Base-by-base conservation (phyloP, 1,140 invertebrate species). In the Muscidifurax raptorellus region DNA sequence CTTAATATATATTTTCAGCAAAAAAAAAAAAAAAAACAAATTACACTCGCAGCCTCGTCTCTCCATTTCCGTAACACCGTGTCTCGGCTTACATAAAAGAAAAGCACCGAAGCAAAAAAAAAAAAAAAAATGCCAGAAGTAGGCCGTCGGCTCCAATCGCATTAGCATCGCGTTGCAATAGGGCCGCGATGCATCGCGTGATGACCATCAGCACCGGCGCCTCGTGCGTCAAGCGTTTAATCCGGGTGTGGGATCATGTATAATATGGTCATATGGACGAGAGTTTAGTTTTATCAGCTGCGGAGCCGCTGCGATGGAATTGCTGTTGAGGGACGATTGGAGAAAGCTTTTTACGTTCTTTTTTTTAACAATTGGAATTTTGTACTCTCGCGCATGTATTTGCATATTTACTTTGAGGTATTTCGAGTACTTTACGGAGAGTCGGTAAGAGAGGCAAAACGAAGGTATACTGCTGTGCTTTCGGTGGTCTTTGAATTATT, bases 161-260 rank as follows among this genome's bases (percentile, higher is more conserved):
- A 85, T 75, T 82, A 78, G 30, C 69, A 13, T 75, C 36, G 47
- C 52, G 3, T 32, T 47, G 67, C 40, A 67, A 30, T 76, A 47
- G 71, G n/a, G 15, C 12, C 10, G n/a, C n/a, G 36, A 84, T 67
- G 82, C 47, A 66, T 86, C 76, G 86, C 86, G 82, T 74, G 82
- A 84, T 82, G 78, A 44, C 30, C 32, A 78, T 59, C 27, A 69
- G 15, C 25, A n/a, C 25, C 36, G 27, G 32, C n/a, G 18, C 52
- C 52, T n/a, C 12, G 25, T 28, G 7, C 27, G 40, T 71, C 36
- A 52, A 25, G 7, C 27, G 32, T 74, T 81, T 59, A 59, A 81
- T 71, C 69, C 66, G 52, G 52, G 52, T 59, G 52, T 59, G 52
- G 52, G 52, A 59, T 59, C 52, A 22, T 59, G 22, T 59, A 7